Conservation (phyloP, 1,140 invertebrate genomes). For the Bombus ignitus region DNA sequence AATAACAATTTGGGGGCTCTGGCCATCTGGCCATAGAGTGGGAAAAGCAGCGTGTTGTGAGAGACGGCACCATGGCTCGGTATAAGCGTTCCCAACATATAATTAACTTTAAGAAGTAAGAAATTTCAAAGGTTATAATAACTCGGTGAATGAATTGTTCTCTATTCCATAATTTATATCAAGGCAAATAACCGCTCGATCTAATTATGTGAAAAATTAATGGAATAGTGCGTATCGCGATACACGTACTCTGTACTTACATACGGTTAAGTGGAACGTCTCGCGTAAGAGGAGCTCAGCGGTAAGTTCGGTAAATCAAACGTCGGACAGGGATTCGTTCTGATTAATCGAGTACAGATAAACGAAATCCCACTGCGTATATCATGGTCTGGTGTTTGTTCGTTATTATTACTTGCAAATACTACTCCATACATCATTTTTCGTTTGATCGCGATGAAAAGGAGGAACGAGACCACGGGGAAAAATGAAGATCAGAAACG, state of each 20-base stretch:
- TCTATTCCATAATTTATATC: background rate
- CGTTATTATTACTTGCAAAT: slow-evolving; percentile 6
- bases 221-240: background rate
- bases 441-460: background rate
- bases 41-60: too few species aligned
- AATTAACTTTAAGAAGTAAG: background rate
- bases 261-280: background rate
- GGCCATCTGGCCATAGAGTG: too few species aligned
- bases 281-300: background rate
- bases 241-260: background rate
- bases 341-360: slow-evolving; percentile 33
- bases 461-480: background rate
- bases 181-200: background rate
- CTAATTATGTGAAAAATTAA: slow-evolving; percentile 1
- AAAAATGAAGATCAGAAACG: background rate
- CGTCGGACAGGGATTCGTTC: background rate
- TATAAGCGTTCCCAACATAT: background rate
- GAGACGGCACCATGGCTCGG: too few species aligned
- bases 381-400: background rate
- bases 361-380: slow-evolving; percentile 11
- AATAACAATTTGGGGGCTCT: too few species aligned
- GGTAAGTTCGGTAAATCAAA: slow-evolving; percentile 2
- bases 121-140: background rate
- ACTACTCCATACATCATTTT: slow-evolving; percentile 1
- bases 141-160: too few species aligned